Evolutionary conservation across 2,113 vertebrate genomes (phyloP), one percentile per base, ranked within the genome.

Genomic region (Eleginops maclovinus): DNA sequence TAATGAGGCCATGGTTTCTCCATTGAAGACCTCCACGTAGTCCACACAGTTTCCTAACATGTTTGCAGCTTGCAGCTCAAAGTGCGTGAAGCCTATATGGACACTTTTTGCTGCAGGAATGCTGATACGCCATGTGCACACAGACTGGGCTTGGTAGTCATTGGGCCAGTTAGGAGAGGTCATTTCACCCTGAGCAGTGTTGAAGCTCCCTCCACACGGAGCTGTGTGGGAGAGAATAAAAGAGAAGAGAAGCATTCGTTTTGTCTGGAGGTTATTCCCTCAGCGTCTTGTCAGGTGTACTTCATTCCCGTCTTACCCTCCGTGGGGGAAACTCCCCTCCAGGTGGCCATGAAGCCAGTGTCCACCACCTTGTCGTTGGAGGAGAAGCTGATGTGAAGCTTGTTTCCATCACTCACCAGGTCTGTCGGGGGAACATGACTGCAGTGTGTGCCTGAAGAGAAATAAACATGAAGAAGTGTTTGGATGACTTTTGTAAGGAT

Each of bases 321-420:
- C 44, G 26, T 7, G 4, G 92, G 85, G 26, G 94, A 87, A 61
- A 94, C 83, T 28, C 87, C 92, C 85, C 56, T 92, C 94, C 94
- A 95, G 36, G 60, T 78, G 46, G 91, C 93, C 1, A 3, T 36
- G 81, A 96, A 96, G 75, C 95, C 95, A 0, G 83, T 87, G 85
- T 95, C 94, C 80, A 95, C 93, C 49, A 95, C 88, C 46, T 81
- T 93, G 82, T 88, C 80, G 40, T 95, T 95, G 79, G 93, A 92
- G 24, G 90, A 89, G 87, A 95, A 95, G 17, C 22, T 79, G 74
- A 95, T 73, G 12, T 67, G 81, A 73, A 95, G 88, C 0, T 16
- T 77, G 75, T 93, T 83, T 47, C 93, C 90, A 49, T 81, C 75
- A n/a, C 93, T 94, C 75, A 95, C 93, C 68, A 95, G 43, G 24